Evolutionary conservation across 2,797 vertebrate genomes (phyloP), one percentile per base, ranked within the genome.

Genomic region (Spondyliosoma cantharus): DNA sequence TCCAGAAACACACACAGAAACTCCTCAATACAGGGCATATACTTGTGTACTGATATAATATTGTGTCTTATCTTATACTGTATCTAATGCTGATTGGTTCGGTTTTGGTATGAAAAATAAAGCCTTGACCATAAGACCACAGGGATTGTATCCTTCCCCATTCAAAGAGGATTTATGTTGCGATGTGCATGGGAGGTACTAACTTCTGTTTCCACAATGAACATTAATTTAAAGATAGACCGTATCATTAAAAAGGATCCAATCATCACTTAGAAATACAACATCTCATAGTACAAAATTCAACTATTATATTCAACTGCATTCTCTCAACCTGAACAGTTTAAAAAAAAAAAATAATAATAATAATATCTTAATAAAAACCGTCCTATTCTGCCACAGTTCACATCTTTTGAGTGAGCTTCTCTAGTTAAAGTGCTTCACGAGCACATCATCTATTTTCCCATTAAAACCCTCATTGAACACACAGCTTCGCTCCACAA

Each of bases 391-490:
- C 59, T 49, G 12, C 22, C 16, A 1, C 32, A 15, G 56, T 58
- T 7, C 19, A 29, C 70, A 54, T 29, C 3, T 62, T 25, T 29
- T 1, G 2, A 48, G 25, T 25, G 20, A 61, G 46, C 53, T 7
- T 43, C 22, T 22, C n/a, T 22, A 27, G 32, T 49, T 50, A 16
- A 50, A 57, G 19, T 22, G 25, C 66, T 72, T 27, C 54, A 14
- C 32, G 27, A 70, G 46, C 6, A 14, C 13, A 20, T 75, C 58
- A 46, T 64, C 66, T 56, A 56, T 74, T 84, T 57, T 77, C 27
- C 67, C 24, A 49, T 73, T 87, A 76, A 86, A 71, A 37, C 46
- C 22, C 61, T 67, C 48, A 19, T 19, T n/a, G 46, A 42, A 70
- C 45, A 19, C 72, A 20, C 24, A 17, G n/a, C 65, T 46, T 2